Evolutionary conservation across 2,888 invertebrate genomes (phyloP).

Genomic region (Tiphia femorata): DNA sequence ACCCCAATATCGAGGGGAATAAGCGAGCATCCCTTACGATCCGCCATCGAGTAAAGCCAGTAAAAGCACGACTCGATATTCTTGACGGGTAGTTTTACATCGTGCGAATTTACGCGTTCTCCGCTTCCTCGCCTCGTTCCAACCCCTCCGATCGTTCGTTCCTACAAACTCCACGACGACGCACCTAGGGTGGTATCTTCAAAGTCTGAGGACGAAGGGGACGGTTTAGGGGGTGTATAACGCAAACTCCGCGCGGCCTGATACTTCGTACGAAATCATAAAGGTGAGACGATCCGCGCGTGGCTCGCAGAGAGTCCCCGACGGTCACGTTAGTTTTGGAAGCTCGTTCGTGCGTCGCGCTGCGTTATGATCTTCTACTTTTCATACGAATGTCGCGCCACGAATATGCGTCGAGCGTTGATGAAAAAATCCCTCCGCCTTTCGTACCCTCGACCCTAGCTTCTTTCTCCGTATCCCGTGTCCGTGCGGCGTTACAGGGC

Average conservation of each 20-base stretch:
- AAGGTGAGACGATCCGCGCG: constrained; percentile 6
- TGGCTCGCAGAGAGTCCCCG: background rate
- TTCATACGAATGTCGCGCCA: constrained; percentile 31
- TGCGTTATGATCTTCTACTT: constrained; percentile 29
- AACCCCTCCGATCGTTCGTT: background rate
- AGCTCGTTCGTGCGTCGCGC: constrained; percentile 19
- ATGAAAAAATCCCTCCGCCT: constrained; percentile 29
- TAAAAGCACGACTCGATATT: too few species aligned
- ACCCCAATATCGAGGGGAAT: too few species aligned
- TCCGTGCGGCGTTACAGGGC: constrained; percentile 4
- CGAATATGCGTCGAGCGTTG: constrained; percentile 23
- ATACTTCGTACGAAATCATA: constrained; percentile 12
- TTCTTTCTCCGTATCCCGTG: too few species aligned
- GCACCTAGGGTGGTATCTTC: background rate
- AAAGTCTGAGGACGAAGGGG: background rate
- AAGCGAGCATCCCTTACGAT: too few species aligned
- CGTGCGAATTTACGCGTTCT: background rate
- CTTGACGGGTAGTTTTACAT: too few species aligned
- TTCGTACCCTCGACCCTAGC: too few species aligned
- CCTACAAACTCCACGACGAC: too few species aligned
- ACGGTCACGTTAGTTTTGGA: constrained; percentile 15
- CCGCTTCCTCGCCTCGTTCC: background rate
- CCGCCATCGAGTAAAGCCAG: too few species aligned
- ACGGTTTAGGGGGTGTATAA: background rate
- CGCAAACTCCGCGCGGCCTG: background rate